A percentile compares a stretch with the other conserved stretches of the same genome.
Evolutionary conservation across 2,113 vertebrate species (phyloP).

Genomic region (Beaufortia kweichowensis): DNA sequence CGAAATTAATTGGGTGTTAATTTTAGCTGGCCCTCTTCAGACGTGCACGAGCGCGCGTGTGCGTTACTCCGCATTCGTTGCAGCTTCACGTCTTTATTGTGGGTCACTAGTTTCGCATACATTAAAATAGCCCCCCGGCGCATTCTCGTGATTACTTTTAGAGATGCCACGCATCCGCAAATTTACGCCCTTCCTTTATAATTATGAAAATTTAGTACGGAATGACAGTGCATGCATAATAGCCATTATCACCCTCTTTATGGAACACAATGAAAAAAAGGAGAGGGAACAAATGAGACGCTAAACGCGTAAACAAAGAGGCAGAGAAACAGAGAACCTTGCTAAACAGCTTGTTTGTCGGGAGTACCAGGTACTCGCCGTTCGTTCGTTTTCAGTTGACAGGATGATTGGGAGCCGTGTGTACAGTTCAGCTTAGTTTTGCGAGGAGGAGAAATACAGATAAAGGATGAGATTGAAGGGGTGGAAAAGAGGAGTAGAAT

Average conservation of each 20-base stretch:
- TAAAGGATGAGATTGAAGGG: not conserved
- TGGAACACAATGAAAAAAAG: constrained; percentile 47
- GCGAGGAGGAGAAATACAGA: not conserved
- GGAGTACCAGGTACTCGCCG: constrained; percentile 16
- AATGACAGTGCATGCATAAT: constrained; percentile 82
- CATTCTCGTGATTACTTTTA: constrained; percentile 97
- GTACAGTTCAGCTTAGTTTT: constrained; percentile 1
- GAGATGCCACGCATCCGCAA: constrained; percentile 90
- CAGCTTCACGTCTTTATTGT: constrained; percentile 89
- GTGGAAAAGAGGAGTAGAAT: not conserved
- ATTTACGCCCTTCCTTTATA: constrained; percentile 93
- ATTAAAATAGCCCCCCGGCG: constrained; percentile 90
- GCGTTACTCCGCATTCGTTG: constrained; percentile 95
- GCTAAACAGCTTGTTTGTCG: constrained; percentile 26
- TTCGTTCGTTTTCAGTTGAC: constrained; percentile 10
- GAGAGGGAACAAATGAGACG: constrained; percentile 11
- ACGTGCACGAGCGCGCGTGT: constrained; percentile 81
- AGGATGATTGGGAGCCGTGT: constrained; percentile 62
- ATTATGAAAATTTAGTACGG: constrained; percentile 88
- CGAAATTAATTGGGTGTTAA: constrained; percentile 99
- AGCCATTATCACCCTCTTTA: constrained; percentile 64
- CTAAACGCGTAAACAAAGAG: constrained; percentile 7
- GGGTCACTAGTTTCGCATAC: constrained; percentile 98
- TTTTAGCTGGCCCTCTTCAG: constrained; percentile 98
- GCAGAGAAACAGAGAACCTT: constrained; percentile 47